Base-by-base conservation (phyloP, 1,140 invertebrate species). In the Plodia interpunctella region DNA sequence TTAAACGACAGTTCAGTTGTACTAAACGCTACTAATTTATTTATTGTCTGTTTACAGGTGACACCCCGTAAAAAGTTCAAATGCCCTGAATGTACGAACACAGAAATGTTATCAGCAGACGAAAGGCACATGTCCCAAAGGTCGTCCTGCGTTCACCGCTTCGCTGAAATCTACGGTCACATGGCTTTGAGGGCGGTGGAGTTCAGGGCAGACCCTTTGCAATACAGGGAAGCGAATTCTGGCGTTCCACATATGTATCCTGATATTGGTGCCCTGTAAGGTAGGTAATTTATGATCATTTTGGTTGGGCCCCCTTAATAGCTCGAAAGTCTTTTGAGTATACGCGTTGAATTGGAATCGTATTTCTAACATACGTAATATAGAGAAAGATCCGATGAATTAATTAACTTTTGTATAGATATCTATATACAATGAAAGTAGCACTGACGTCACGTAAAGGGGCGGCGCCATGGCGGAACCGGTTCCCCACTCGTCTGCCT, bases 31-130 rank as follows among this genome's bases (percentile, higher is more conserved):
- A 15, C 5, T 15, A 44, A 44, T 1, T 15, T 15, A 15, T 5
- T 2, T 17, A 44, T 10, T 44, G 5, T 52, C 5, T 17, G 10
- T 59, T 15, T 79, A 10, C 78, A 95, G 95, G 96, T 98, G n/a
- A 95, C 97, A 0, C 97, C 97, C 0, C 92, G 97, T n/a, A 99
- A 99, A 79, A 99, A 99, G 80, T 99, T 99, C 90, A 98, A 98
- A 87, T 99, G 98, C 85, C 97, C 97, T 0, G 96, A 98, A 82
- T 99, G 97, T 88, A 95, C 93, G 0, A 98, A 97, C 78, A 97
- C 94, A 0, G 97, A 98, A 90, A 98, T 98, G 96, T 79, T 99
- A 2, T 98, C 97, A 0, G 96, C 96, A 0, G 97, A 98, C 90
- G 91, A 96, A 19, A 93, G 94, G 20, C 97, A 99, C 85, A 98